Evolutionary conservation across 2,797 vertebrate species (phyloP).

Genomic region (Neopelma chrysocephalum): DNA sequence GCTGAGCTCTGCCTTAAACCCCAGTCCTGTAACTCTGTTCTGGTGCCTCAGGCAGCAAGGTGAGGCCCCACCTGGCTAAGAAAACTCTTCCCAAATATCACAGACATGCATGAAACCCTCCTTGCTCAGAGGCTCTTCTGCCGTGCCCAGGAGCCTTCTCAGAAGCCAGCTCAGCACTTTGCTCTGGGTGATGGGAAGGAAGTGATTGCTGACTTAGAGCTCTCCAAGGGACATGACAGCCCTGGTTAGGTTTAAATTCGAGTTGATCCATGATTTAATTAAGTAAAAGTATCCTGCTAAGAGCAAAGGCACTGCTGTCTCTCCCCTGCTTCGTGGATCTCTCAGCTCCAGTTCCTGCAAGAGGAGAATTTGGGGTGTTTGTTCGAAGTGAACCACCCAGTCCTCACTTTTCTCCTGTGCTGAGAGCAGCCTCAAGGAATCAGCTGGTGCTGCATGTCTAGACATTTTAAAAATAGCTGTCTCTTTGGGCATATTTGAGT

Average conservation of each 20-base stretch:
- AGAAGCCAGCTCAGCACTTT: background rate
- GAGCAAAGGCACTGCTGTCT: background rate
- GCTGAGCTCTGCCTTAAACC: background rate
- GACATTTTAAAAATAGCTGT: conserved; percentile 49
- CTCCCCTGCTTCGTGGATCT: background rate
- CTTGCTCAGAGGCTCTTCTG: background rate
- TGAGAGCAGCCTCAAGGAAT: background rate
- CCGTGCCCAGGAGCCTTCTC: background rate
- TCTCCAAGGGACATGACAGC: background rate
- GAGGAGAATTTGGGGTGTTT: background rate
- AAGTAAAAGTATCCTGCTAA: background rate
- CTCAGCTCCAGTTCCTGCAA: background rate
- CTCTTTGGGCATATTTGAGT: background rate
- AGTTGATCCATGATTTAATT: background rate
- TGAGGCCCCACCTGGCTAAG: background rate
- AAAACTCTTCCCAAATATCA: background rate
- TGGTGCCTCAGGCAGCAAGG: background rate
- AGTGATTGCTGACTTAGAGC: background rate
- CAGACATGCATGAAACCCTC: background rate
- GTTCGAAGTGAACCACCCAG: background rate
- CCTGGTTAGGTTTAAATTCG: background rate
- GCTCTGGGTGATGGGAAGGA: background rate
- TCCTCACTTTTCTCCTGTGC: background rate
- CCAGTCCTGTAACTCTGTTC: background rate
- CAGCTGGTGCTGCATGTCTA: conserved; percentile 30